phyloP scores from a whole-genome alignment of 2,113 vertebrate genomes.

The Willisornis vidua region DNA sequence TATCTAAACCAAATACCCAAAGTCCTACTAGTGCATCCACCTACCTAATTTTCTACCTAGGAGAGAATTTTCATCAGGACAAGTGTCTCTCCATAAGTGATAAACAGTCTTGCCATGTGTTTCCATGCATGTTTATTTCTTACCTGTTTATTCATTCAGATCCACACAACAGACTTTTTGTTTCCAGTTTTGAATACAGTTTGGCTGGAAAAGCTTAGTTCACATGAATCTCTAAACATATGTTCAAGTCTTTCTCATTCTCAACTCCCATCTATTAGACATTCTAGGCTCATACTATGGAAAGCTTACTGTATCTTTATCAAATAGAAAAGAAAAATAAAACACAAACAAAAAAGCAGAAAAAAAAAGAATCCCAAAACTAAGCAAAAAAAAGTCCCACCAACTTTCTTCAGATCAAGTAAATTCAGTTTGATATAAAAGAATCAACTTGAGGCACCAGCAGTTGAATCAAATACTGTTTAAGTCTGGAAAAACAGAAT shows the following conservation, averaged over 20 bases:
- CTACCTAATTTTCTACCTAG: neutral
- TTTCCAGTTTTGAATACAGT: neutral
- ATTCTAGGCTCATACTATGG: neutral
- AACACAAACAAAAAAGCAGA: neutral
- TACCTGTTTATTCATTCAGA: neutral
- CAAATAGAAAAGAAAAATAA: neutral
- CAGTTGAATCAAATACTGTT: neutral
- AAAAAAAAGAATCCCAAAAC: neutral
- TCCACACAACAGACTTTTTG: neutral
- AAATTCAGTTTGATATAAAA: neutral
- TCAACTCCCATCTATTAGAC: neutral
- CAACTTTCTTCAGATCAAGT: neutral
- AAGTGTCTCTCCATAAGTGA: neutral
- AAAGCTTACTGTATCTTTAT: neutral
- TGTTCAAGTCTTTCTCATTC: neutral
- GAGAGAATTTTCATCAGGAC: neutral
- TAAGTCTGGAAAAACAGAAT: neutral
- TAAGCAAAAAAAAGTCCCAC: neutral
- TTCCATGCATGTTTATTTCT: neutral
- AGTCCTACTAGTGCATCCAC: neutral
- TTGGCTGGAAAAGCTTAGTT: conserved; percentile 13
- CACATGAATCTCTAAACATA: neutral
- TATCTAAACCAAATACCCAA: neutral
- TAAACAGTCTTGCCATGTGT: neutral
- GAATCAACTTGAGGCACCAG: neutral